phyloP scores from a whole-genome alignment of 2,113 vertebrate species.

The Tragulus kanchil region DNA sequence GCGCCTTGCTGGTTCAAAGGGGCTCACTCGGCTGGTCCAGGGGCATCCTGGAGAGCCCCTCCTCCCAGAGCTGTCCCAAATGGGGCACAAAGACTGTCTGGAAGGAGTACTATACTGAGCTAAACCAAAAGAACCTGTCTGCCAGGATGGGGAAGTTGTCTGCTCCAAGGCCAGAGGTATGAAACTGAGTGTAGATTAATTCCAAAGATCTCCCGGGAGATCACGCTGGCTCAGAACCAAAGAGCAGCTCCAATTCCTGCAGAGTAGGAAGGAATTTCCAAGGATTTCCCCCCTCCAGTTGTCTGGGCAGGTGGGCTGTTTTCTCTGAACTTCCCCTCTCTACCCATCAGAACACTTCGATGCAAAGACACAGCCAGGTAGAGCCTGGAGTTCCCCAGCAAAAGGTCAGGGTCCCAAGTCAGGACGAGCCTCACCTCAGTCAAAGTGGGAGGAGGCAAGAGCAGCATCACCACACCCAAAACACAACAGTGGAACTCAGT shows the following conservation, averaged over 20 bases:
- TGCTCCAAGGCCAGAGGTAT: not conserved
- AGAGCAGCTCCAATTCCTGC: not conserved
- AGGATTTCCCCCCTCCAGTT: not conserved
- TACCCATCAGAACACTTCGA: not conserved
- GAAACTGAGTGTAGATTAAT: not conserved
- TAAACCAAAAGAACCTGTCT: not conserved
- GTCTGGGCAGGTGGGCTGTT: not conserved
- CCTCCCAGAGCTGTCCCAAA: not conserved
- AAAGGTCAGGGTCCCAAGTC: not conserved
- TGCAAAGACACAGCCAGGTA: not conserved
- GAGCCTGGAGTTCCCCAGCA: not conserved
- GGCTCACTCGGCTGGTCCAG: not conserved
- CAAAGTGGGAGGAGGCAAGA: not conserved
- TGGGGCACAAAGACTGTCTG: not conserved
- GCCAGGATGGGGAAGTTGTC: not conserved
- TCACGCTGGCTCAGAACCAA: not conserved
- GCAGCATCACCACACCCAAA: not conserved
- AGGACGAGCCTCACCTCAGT: not conserved
- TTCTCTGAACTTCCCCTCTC: not conserved
- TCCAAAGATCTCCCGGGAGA: not conserved
- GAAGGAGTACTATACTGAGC: not conserved
- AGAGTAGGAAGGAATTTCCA: not conserved
- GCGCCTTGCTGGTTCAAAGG: not conserved
- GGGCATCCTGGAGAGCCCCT: not conserved
- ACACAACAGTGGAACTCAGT: not conserved